These are phyloP conservation scores for Trogon melanurus DNA, from an alignment of 2,113 vertebrate genomes.

Conservation along the genomic window DNA sequence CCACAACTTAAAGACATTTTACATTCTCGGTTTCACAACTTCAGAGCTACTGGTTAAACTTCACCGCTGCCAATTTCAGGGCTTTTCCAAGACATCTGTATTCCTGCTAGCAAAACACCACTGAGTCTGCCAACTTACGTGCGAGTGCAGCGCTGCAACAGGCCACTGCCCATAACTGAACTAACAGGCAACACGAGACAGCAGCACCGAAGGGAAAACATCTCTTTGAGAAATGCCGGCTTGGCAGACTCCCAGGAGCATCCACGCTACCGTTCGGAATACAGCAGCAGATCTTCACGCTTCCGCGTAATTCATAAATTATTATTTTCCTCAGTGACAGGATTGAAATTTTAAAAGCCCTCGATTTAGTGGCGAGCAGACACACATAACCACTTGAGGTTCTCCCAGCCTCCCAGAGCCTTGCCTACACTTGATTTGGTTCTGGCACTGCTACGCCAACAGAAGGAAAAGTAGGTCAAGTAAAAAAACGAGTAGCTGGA, in stretches of 20 bases:
- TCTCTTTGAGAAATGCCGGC: not conserved
- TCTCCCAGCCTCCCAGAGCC: not conserved
- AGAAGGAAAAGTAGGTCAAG: not conserved
- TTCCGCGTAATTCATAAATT: not conserved
- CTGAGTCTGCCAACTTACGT: not conserved
- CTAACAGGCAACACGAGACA: not conserved
- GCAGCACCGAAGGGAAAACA: not conserved
- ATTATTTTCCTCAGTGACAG: not conserved
- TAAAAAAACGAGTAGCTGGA: not conserved
- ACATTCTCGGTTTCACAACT: not conserved
- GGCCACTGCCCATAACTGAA: not conserved
- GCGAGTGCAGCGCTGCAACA: not conserved
- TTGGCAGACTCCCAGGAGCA: not conserved
- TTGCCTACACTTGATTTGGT: not conserved
- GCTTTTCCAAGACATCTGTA: not conserved
- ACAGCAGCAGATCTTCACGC: not conserved
- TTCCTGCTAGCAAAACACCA: not conserved
- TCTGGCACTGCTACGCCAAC: accelerated
- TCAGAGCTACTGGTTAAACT: not conserved
- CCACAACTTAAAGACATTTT: not conserved
- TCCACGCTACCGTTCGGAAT: not conserved
- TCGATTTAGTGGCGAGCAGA: not conserved
- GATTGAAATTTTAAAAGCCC: not conserved
- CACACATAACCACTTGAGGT: not conserved
- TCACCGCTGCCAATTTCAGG: not conserved